Evolutionary conservation across 2,888 invertebrate genomes (phyloP).

Genomic region (Monochamus alternatus): DNA sequence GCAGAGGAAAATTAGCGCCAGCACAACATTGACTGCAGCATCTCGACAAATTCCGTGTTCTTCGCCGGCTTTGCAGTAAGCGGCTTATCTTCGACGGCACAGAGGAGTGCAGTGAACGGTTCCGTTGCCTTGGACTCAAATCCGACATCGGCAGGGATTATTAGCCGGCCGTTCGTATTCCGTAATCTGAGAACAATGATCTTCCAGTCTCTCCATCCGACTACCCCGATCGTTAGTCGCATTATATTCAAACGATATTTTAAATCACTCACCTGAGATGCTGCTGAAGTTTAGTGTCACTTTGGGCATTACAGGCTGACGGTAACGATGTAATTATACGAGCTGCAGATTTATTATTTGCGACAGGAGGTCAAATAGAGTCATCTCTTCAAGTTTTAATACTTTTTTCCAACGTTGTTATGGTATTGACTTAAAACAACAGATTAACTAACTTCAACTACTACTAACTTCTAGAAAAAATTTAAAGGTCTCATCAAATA

Average conservation of each 20-base stretch:
- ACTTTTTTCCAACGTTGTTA: too few relatives aligned
- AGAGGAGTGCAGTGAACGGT: constrained; percentile 59
- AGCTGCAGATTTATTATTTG: constrained; percentile 21
- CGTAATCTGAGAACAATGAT: constrained; percentile 45
- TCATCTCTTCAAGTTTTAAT: not conserved
- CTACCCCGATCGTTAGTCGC: constrained; percentile 37
- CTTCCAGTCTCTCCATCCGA: constrained; percentile 28
- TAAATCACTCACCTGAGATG: constrained; percentile 39
- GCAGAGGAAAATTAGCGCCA: constrained; percentile 14
- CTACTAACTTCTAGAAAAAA: too few relatives aligned
- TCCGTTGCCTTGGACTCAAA: constrained; percentile 61
- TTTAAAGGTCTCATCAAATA: too few relatives aligned
- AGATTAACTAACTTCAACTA: too few relatives aligned
- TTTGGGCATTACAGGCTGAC: constrained; percentile 5
- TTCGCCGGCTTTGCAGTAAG: constrained; percentile 50
- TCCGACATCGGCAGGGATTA: constrained; percentile 49
- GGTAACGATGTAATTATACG: constrained; percentile 34
- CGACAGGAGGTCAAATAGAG: not conserved
- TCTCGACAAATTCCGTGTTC: constrained; percentile 48
- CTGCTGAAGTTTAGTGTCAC: constrained; percentile 22
- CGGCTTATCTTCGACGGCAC: constrained; percentile 48
- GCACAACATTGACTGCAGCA: constrained; percentile 25
- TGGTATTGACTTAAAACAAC: too few relatives aligned
- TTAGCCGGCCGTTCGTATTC: constrained; percentile 34
- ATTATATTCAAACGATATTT: constrained; percentile 41